phyloP scores from a whole-genome alignment of 2,888 invertebrate species.

The Pristionchus entomophagus region DNA sequence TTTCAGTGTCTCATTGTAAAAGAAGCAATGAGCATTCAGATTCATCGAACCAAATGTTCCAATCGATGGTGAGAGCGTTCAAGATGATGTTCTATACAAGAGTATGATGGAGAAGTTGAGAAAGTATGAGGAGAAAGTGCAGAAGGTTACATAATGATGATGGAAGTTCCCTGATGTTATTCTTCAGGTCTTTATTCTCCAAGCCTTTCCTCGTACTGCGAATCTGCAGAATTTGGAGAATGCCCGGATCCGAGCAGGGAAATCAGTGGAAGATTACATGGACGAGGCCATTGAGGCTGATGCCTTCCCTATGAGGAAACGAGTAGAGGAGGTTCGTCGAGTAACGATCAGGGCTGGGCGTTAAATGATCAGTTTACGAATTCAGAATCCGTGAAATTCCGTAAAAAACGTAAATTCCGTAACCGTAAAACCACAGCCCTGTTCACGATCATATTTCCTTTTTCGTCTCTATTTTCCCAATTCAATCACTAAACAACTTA shows the following conservation, averaged over 20 bases:
- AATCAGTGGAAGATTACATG: not conserved
- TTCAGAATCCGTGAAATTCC: too few species aligned
- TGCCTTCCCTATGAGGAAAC: constrained; percentile 17
- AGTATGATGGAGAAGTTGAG: constrained; percentile 21
- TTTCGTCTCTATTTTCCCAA: too few species aligned
- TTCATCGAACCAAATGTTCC: constrained; percentile 32
- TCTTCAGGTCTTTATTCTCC: not conserved
- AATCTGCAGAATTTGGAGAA: constrained; percentile 4
- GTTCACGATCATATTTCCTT: too few species aligned
- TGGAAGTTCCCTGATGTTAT: not conserved
- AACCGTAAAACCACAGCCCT: too few species aligned
- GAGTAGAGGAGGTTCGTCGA: not conserved
- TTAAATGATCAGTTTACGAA: too few species aligned
- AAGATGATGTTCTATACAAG: not conserved
- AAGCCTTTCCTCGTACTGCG: constrained; percentile 21
- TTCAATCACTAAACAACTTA: not conserved
- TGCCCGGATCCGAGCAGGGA: not conserved
- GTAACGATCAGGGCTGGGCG: too few species aligned
- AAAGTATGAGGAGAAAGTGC: not conserved
- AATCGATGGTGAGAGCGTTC: not conserved
- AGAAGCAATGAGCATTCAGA: not conserved
- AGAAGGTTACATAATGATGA: not conserved
- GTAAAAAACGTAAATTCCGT: too few species aligned
- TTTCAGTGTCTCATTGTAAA: too few species aligned
- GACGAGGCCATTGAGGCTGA: constrained; percentile 15